Percentiles rank a stretch among this genome's conserved stretches.
Evolutionary conservation across 2,888 invertebrate genomes (phyloP).

Genomic region (Xanthostigma xanthostigma): DNA sequence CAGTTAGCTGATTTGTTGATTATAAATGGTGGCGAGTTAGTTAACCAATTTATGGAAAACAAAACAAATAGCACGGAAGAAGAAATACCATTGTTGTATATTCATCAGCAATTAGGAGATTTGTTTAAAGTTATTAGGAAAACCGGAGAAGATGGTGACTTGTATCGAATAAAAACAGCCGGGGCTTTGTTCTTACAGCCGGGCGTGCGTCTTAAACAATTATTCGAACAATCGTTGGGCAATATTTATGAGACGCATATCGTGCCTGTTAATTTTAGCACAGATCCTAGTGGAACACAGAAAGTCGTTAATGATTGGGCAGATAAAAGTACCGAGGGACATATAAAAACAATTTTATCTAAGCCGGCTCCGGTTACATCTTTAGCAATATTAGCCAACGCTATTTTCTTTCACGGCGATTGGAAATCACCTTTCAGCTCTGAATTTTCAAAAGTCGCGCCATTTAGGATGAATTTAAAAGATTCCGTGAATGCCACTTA

Average conservation of each 20-base stretch:
- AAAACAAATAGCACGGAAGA: constrained; percentile 13
- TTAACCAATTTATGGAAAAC: constrained; percentile 9
- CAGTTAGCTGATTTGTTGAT: constrained; percentile 23
- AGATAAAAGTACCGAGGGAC: constrained; percentile 21
- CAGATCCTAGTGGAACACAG: constrained; percentile 10
- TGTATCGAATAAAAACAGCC: constrained; percentile 19
- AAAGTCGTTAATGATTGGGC: constrained; percentile 24
- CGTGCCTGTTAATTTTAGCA: constrained; percentile 18
- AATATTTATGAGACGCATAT: constrained; percentile 21
- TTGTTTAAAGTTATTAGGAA: constrained; percentile 19
- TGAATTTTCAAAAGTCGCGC: constrained; percentile 20
- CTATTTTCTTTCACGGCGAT: constrained; percentile 29
- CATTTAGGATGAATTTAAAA: constrained; percentile 18
- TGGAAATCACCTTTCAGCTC: constrained; percentile 31
- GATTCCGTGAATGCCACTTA: constrained; percentile 18
- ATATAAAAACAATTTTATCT: constrained; percentile 24
- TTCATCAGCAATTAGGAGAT: constrained; percentile 23
- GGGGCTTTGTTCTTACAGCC: constrained; percentile 22
- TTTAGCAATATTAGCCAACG: constrained; percentile 26
- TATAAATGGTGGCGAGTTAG: constrained; percentile 12
- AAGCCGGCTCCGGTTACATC: constrained; percentile 21
- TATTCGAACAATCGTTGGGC: constrained; percentile 17
- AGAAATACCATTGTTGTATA: constrained; percentile 17
- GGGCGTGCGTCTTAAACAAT: constrained; percentile 15
- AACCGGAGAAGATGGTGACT: constrained; percentile 10